Conservation (phyloP, 2,113 vertebrate genomes). For the Agapornis roseicollis region DNA sequence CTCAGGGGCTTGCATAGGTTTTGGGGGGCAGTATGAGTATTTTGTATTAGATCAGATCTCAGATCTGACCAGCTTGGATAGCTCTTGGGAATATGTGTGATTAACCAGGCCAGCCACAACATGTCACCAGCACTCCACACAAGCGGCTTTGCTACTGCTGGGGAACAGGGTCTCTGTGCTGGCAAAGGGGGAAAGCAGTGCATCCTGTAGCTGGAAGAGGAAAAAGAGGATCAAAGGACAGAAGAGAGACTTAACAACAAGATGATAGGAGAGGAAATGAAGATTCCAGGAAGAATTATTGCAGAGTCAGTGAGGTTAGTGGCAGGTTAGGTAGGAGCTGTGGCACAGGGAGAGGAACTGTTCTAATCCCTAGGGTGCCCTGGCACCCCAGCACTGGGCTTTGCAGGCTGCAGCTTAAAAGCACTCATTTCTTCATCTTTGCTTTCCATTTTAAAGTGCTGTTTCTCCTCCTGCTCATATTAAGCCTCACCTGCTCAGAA, state of each 20-base stretch:
- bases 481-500: neutral
- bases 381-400: neutral
- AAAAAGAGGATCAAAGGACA: neutral
- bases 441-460: neutral
- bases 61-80: neutral
- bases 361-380: neutral
- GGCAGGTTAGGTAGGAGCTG: neutral
- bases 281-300: neutral
- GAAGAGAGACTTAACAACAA: neutral
- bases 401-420: neutral
- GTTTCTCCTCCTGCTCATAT: neutral
- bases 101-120: constrained; percentile 61
- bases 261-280: neutral
- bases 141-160: neutral
- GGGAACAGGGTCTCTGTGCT: neutral
- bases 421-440: neutral
- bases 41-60: neutral
- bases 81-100: constrained; percentile 31
- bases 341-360: rapidly evolving
- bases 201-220: rapidly evolving
- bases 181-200: neutral
- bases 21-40: neutral
- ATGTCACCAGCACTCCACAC: constrained; percentile 70
- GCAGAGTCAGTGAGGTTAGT: rapidly evolving
- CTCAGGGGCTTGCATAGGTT: neutral